These are phyloP conservation scores for Dendrophyllia cribrosa DNA, from an alignment of 64 coral and sea anemone species.

Conservation along the genomic window DNA sequence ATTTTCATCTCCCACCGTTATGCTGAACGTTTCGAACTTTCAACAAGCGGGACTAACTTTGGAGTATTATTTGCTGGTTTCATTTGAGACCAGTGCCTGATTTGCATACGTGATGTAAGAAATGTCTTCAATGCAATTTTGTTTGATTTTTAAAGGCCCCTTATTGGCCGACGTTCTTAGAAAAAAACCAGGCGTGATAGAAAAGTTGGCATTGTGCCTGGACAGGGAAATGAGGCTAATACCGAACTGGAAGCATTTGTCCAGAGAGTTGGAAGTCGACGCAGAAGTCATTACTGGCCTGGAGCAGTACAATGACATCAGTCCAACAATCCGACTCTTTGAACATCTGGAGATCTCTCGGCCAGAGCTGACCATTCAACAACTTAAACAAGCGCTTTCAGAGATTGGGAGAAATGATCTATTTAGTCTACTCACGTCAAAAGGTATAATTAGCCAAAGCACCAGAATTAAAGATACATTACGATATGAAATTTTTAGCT, in stretches of 20 bases:
- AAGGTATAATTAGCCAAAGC: not conserved
- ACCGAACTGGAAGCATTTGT: no score
- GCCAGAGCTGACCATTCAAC: not conserved
- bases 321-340: not conserved
- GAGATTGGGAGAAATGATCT: constrained; percentile 1
- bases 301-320: not conserved
- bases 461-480: no score
- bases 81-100: no score
- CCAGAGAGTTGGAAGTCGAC: not conserved
- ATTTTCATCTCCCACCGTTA: no score
- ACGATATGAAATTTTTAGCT: no score
- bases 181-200: not conserved
- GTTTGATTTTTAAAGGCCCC: not conserved
- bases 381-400: not conserved
- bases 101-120: no score
- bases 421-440: not conserved
- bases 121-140: no score
- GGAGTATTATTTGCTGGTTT: no score
- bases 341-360: not conserved
- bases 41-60: no score
- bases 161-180: not conserved
- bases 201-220: not conserved
- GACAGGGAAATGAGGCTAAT: no score
- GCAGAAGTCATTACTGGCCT: not conserved
- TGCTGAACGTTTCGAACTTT: no score